Percentiles rank a stretch among this genome's conserved stretches.
These are phyloP conservation scores for Calonectris borealis DNA, from an alignment of 2,113 vertebrate genomes.

Conservation along the genomic window DNA sequence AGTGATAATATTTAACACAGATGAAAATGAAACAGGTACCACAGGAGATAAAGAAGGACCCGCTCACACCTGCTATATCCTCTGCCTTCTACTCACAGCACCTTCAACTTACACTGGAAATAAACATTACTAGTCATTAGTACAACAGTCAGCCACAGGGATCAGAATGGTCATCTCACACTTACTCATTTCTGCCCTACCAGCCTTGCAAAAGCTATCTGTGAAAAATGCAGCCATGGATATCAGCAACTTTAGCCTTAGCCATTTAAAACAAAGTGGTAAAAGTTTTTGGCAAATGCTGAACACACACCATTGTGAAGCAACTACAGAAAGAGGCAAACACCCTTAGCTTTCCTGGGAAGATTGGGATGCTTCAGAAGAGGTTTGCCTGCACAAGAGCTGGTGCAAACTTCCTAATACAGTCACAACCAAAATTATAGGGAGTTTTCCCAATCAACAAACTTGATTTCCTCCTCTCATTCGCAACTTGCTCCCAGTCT, in stretches of 20 bases:
- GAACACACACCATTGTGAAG: not conserved
- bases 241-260: not conserved
- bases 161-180: accelerated
- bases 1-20: not conserved
- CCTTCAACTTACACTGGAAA: not conserved
- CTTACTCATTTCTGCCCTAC: not conserved
- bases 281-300: not conserved
- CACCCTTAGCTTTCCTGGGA: not conserved
- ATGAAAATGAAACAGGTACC: not conserved
- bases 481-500: not conserved
- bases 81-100: not conserved
- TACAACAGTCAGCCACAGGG: not conserved
- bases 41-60: not conserved
- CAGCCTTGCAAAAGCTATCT: not conserved
- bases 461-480: not conserved
- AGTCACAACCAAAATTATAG: not conserved
- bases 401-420: not conserved
- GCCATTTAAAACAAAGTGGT: accelerated
- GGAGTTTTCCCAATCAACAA: not conserved
- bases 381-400: not conserved
- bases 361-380: accelerated
- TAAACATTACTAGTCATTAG: not conserved
- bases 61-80: accelerated
- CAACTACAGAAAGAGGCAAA: not conserved
- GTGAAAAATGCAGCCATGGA: not conserved